Evolutionary conservation across 2,113 vertebrate species (phyloP), one percentile per base, ranked within the genome.

Genomic region (Cyanoramphus novaezelandiae): DNA sequence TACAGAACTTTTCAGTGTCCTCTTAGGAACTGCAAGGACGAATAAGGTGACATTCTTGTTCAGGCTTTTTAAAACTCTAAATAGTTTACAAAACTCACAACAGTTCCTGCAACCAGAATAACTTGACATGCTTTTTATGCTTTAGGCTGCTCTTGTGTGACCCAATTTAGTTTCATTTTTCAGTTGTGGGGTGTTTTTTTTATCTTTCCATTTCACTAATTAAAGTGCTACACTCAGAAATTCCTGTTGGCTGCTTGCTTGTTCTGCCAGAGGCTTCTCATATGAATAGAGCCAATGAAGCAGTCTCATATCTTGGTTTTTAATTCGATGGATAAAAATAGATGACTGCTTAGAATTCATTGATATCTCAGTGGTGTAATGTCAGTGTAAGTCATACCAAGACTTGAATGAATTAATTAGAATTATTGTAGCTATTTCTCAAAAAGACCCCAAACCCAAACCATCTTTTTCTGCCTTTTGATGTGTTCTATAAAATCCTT

Each of bases 161-260:
- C 84, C 93, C 95, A 88, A 17, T 91, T 96, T 86, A 65, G 52
- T 74, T 94, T 96, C 10, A 62, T 91, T 94, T 96, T 86, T 84
- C 57, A 80, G 57, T 47, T 53, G 23, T 9, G 46, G 53, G 53
- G 12, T 47, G 39, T 8, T 0, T 37, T 17, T 64, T 87, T 87
- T 94, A 59, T 52, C 44, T 67, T 94, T 95, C 88, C 67, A 33
- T 94, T 94, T 83, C 86, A 31, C 71, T 96, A 93, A 93, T 93
- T 96, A 93, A 93, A 96, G 92, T 88, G 49, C 76, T 92, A 47
- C 52, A 55, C 37, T 93, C 35, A 72, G 53, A 83, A 77, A 82
- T 80, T 92, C 85, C 88, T 93, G 63, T 91, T 94, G 90, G 53
- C 92, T 93, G 57, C 76, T 21, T 47, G 44, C 79, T 92, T 88